Evolutionary conservation across 30 jellyfish, hydroid and myxozoan species (phyloP).

Genomic region (Turritopsis rubra): DNA sequence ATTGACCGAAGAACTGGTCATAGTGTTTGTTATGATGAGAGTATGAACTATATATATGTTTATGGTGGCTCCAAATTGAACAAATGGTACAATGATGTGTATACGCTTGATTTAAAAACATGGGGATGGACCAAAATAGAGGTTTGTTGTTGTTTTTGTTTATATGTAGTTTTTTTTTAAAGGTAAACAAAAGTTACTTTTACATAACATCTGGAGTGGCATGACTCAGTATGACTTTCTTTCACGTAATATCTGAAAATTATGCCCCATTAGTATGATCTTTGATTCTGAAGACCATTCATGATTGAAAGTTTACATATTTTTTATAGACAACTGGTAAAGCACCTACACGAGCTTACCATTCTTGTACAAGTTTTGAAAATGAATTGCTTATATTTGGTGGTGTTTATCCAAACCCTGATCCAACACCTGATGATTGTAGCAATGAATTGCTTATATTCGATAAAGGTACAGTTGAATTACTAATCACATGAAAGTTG

Average conservation of each 20-base stretch:
- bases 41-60: constrained; percentile 30
- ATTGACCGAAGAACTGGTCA: constrained; percentile 75
- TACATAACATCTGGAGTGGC: too few relatives aligned
- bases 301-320: too few relatives aligned
- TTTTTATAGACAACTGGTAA: constrained; percentile 63
- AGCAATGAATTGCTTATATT: constrained; percentile 49
- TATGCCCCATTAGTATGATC: not conserved
- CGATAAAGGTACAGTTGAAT: constrained; percentile 58
- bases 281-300: not conserved
- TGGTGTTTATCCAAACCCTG: constrained; percentile 87
- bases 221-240: too few relatives aligned
- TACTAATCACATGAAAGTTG: not conserved
- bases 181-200: not conserved
- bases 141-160: constrained; percentile 25
- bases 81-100: constrained; percentile 65
- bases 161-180: too few relatives aligned
- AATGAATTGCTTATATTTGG: constrained; percentile 70
- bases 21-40: constrained; percentile 43
- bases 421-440: constrained; percentile 86
- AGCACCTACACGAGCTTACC: constrained; percentile 76
- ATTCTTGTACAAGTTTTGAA: constrained; percentile 40
- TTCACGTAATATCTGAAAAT: too few relatives aligned
- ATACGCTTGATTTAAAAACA: constrained; percentile 39
- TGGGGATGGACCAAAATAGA: constrained; percentile 47
- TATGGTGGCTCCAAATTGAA: constrained; percentile 78